Conservation (phyloP, 2,888 invertebrate species). For the Watsonalla binaria region DNA sequence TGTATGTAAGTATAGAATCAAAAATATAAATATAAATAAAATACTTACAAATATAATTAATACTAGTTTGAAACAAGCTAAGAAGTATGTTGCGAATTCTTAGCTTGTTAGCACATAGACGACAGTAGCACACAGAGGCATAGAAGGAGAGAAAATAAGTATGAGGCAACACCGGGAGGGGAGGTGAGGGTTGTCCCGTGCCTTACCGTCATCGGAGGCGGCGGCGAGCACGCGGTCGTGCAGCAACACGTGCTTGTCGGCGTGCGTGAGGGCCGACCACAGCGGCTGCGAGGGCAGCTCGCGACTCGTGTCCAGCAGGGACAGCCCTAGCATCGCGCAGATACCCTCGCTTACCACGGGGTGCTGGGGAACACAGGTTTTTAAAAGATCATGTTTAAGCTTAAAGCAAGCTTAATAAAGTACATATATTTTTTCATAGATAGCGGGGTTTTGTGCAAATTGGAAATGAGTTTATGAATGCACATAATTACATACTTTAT, state of each 20-base stretch:
- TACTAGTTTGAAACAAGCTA: neutral
- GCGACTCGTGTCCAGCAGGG: constrained; percentile 36
- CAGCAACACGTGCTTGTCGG: constrained; percentile 88
- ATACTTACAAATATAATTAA: neutral
- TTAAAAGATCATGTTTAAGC: neutral
- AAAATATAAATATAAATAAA: neutral
- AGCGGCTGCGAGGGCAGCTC: constrained; percentile 55
- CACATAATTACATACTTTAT: too few relatives aligned
- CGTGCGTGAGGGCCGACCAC: constrained; percentile 85
- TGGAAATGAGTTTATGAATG: too few relatives aligned
- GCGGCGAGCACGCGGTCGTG: constrained; percentile 88
- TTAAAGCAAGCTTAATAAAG: too few relatives aligned
- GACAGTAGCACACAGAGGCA: neutral
- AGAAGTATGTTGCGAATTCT: neutral
- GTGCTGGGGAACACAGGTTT: constrained; percentile 28
- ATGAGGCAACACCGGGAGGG: too few relatives aligned
- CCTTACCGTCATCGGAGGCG: constrained; percentile 83
- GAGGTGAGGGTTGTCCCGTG: too few relatives aligned
- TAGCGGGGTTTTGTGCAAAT: too few relatives aligned
- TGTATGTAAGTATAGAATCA: too few relatives aligned
- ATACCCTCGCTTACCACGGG: constrained; percentile 59
- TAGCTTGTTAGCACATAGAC: neutral
- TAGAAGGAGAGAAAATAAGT: too few relatives aligned
- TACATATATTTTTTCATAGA: too few relatives aligned
- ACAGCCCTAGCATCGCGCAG: constrained; percentile 53